Conservation (phyloP, 1,140 invertebrate genomes). For the Meloidogyne exigua region DNA sequence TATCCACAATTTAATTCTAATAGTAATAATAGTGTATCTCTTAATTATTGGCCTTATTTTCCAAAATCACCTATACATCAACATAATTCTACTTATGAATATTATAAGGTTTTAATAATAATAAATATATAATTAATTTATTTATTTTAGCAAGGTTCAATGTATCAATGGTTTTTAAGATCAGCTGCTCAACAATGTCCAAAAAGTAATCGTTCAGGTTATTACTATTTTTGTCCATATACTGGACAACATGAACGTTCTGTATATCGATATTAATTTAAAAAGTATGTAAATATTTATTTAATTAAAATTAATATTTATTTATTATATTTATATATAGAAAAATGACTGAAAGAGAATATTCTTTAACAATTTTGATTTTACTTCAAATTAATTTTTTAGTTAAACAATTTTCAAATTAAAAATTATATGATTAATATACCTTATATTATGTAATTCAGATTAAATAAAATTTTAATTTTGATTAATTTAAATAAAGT, state of each 20-base stretch:
- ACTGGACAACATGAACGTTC: constrained; percentile 19
- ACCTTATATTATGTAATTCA: too few species aligned
- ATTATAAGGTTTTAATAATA: constrained; percentile 1
- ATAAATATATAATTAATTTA: background rate
- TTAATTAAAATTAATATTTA: too few species aligned
- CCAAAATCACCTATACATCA: constrained; percentile 8
- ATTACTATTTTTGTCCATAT: constrained; percentile 14
- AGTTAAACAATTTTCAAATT: too few species aligned
- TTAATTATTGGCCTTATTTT: constrained; percentile 23
- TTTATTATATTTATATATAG: too few species aligned
- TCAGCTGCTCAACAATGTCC: constrained; percentile 12
- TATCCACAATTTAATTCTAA: background rate
- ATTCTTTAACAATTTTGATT: too few species aligned
- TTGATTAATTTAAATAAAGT: too few species aligned
- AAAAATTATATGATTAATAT: too few species aligned
- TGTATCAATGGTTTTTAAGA: constrained; percentile 25
- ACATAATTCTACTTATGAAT: constrained; percentile 9
- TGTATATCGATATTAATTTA: background rate
- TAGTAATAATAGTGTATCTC: background rate
- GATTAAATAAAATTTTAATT: too few species aligned
- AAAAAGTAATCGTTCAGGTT: constrained; percentile 9
- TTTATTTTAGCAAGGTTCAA: constrained; percentile 16
- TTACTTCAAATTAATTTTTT: too few species aligned
- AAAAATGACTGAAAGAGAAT: too few species aligned
- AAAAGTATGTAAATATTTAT: background rate